A percentile compares a stretch with the other conserved stretches of the same genome.
Evolutionary conservation across 2,797 vertebrate species (phyloP).

Genomic region (Astyanax mexicanus): DNA sequence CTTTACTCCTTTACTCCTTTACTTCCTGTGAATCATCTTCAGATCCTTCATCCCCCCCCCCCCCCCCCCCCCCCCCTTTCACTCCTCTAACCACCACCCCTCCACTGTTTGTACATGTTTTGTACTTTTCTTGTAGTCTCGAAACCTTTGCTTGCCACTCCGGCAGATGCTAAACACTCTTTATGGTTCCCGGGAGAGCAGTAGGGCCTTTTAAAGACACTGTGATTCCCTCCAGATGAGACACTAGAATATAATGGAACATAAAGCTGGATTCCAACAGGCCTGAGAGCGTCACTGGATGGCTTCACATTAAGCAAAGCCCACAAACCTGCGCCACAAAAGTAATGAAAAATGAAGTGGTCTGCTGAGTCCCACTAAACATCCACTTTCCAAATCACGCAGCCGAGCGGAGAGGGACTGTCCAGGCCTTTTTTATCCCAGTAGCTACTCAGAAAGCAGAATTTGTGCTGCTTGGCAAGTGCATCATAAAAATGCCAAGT

Average conservation of each 20-base stretch:
- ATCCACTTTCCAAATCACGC: slow-evolving; percentile 9
- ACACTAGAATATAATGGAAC: slow-evolving; percentile 1
- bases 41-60: not conserved
- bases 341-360: slow-evolving; percentile 29
- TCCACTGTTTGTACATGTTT: not conserved
- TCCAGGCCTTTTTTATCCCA: slow-evolving; percentile 10
- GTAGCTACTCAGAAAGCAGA: not conserved
- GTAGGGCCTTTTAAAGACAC: slow-evolving; percentile 27
- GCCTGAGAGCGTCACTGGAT: slow-evolving; percentile 11
- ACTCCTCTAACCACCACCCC: not conserved
- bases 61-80: not conserved
- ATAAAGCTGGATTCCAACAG: slow-evolving; percentile 27
- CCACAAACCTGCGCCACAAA: slow-evolving; percentile 5
- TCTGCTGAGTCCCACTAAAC: not conserved
- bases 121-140: slow-evolving; percentile 33
- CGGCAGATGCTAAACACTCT: slow-evolving; percentile 12
- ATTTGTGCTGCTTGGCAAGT: slow-evolving; percentile 17
- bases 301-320: slow-evolving; percentile 9
- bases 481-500: slow-evolving; percentile 40
- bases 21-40: not conserved
- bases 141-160: slow-evolving; percentile 30
- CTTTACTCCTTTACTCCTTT: too few species aligned
- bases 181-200: slow-evolving; percentile 16
- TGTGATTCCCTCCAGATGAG: slow-evolving; percentile 45
- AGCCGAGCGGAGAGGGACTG: slow-evolving; percentile 8